These are phyloP conservation scores for Omphaloscelis lunosa DNA, from an alignment of 2,888 invertebrate genomes.

Conservation along the genomic window DNA sequence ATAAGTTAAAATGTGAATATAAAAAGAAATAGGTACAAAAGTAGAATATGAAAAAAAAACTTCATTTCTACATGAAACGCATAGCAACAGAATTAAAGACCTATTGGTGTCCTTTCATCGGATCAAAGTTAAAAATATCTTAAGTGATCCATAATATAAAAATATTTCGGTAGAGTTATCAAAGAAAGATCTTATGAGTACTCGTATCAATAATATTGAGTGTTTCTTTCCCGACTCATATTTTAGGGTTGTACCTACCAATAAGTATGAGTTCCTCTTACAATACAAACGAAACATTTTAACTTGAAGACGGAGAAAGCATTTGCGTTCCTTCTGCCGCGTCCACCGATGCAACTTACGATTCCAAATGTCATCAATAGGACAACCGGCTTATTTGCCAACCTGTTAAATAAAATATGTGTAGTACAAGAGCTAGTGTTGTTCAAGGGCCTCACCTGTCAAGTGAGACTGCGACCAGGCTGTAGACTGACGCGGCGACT, in stretches of 20 bases:
- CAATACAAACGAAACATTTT: background rate
- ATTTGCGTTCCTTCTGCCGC: background rate
- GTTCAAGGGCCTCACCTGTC: constrained; percentile 94
- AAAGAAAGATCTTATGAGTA: background rate
- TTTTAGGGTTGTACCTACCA: too few relatives aligned
- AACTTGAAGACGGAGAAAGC: background rate
- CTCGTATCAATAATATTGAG: background rate
- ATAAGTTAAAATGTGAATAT: background rate
- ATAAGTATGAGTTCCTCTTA: background rate
- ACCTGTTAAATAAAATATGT: background rate
- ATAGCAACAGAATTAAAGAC: background rate
- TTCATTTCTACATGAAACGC: background rate
- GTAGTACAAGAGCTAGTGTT: background rate
- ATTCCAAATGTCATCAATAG: background rate
- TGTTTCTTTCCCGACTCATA: background rate
- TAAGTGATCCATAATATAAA: background rate
- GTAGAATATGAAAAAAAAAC: background rate
- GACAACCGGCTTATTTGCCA: background rate
- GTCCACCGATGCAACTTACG: background rate
- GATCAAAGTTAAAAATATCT: background rate
- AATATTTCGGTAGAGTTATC: background rate
- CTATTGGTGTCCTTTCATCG: background rate
- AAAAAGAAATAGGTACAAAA: background rate
- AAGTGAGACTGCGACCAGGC: constrained; percentile 97
- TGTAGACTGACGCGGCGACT: constrained; percentile 98